Conservation (phyloP, 1,140 invertebrate genomes). For the Eufriesea mexicana region DNA sequence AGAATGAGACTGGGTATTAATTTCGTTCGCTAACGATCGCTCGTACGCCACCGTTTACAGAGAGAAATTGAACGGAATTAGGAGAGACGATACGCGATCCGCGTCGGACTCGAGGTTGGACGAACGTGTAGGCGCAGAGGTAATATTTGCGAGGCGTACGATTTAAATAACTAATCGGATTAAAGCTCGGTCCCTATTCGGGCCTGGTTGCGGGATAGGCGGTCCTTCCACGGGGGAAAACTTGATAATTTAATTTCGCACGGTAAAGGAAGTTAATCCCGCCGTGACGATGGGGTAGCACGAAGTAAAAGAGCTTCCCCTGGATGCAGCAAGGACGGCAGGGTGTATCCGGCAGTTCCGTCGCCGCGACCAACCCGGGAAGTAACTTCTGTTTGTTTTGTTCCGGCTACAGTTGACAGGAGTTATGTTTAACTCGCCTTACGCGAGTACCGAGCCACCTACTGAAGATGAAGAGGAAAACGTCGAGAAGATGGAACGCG, state of each 20-base stretch:
- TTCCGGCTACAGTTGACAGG: conserved; percentile 54
- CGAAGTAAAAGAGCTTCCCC: conserved; percentile 30
- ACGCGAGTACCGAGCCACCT: background rate
- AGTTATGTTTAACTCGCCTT: conserved; percentile 65
- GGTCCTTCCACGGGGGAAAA: conserved; percentile 52
- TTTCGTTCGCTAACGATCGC: background rate
- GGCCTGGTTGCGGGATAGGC: conserved; percentile 28
- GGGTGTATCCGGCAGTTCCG: conserved; percentile 47
- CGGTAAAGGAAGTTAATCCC: conserved; percentile 69
- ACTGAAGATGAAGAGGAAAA: conserved; percentile 28
- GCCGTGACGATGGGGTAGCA: conserved; percentile 50
- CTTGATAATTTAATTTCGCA: conserved; percentile 71
- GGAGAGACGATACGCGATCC: background rate
- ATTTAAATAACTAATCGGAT: conserved; percentile 71
- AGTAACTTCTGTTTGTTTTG: conserved; percentile 66
- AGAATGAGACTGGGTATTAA: background rate
- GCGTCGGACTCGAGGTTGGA: background rate
- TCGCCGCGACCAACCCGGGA: conserved; percentile 37
- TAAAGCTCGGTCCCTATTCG: conserved; percentile 38
- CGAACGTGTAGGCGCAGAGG: conserved; percentile 20
- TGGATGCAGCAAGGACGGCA: conserved; percentile 29
- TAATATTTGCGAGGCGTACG: conserved; percentile 53
- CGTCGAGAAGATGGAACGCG: conserved; percentile 36
- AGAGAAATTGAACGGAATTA: conserved; percentile 21
- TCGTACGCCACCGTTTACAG: background rate